Conservation (phyloP, 2,113 vertebrate genomes). For the Cavia aperea region DNA sequence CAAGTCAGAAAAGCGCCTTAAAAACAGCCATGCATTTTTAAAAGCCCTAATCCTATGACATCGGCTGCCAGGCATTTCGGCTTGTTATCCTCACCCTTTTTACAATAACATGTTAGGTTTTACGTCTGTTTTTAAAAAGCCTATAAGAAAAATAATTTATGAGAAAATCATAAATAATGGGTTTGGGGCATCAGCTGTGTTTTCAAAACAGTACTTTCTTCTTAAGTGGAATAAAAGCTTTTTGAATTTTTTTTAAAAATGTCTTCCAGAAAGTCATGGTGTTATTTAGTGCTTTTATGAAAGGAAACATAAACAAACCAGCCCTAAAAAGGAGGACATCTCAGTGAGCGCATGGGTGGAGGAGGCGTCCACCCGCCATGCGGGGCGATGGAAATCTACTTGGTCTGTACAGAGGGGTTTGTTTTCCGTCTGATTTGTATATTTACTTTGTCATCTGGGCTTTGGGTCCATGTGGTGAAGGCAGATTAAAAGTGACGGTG, state of each 20-base stretch:
- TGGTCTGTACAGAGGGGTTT: accelerated
- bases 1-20: accelerated
- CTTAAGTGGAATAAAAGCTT: constrained; percentile 16
- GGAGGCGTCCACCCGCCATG: accelerated
- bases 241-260: background rate
- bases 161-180: constrained; percentile 27
- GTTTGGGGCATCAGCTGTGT: background rate
- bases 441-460: background rate
- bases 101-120: background rate
- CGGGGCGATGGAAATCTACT: accelerated
- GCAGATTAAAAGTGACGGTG: background rate
- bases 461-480: background rate
- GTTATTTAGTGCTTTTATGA: background rate
- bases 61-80: background rate
- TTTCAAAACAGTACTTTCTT: background rate
- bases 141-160: constrained; percentile 25
- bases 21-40: accelerated
- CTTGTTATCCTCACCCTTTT: background rate
- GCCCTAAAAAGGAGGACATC: background rate
- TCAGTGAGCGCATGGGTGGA: background rate
- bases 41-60: background rate
- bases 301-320: background rate
- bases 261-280: background rate
- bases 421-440: background rate
- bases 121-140: background rate